These are phyloP conservation scores for Anisognathus igniventris DNA, from an alignment of 2,797 vertebrate genomes.

Conservation along the genomic window DNA sequence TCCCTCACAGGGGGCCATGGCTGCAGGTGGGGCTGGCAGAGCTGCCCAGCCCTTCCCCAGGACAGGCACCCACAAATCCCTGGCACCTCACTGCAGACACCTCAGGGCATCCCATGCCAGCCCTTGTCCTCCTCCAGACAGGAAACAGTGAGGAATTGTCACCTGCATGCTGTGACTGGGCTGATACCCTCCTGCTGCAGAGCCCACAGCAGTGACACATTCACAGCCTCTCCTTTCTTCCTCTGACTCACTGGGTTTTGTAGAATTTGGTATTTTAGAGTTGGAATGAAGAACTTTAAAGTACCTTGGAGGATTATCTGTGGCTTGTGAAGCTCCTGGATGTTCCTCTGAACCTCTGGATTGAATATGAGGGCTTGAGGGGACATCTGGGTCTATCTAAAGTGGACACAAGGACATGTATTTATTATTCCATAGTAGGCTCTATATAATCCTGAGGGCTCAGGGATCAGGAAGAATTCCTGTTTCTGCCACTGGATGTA, in stretches of 20 bases:
- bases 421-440: background rate
- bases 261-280: background rate
- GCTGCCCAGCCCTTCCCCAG: background rate
- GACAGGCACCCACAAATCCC: background rate
- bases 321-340: background rate
- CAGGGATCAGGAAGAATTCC: background rate
- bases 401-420: background rate
- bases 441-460: background rate
- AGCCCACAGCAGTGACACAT: background rate
- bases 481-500: background rate
- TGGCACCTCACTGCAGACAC: background rate
- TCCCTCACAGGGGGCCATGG: rapidly evolving
- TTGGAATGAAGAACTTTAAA: background rate
- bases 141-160: background rate
- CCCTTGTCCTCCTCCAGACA: background rate
- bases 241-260: background rate
- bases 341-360: background rate
- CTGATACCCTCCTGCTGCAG: background rate
- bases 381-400: background rate
- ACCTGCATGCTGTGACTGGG: background rate
- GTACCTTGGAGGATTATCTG: background rate
- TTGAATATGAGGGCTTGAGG: background rate
- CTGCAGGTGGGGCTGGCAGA: background rate
- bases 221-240: background rate
- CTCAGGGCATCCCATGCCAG: background rate